Evolutionary conservation across 53 echinoderm and acorn worm genomes (phyloP), one percentile per base, ranked within the genome.

Genomic region (Zoroaster sp.): DNA sequence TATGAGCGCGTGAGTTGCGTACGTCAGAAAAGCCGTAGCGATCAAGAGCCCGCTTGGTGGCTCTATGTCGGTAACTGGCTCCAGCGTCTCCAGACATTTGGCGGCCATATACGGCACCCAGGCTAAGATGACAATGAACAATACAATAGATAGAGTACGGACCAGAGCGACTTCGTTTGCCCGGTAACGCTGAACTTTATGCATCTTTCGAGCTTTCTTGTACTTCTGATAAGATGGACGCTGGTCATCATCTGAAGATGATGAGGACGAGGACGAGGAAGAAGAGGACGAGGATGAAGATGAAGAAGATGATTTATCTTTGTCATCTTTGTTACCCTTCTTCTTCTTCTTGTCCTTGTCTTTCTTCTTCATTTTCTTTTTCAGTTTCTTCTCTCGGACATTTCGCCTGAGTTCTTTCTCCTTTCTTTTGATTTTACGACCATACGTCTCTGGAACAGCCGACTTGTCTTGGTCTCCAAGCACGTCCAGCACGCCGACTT

Each of bases 211-310:
- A 5, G 90, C 67, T 21, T 72, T 53, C 40, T 51, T 79, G 63
- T 90, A 90, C 68, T 83, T 90, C 23, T 72, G 70, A 71, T 90
- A 83, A 42, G 79, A 45, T 14, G 90, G 90, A 32, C 71, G 82
- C 30, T 79, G 49, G 36, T 90, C 90, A n/a, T 90, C 83, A 53
- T 90, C 90, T 40, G 78, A 78, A 0, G 90, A 90, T 0, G 90
- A 90, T 6, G 90, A 88, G 0, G 88, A 77, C 1, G 88, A 88
- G 1, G 88, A 88, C 0, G 88, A 88, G 1, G 88, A 83, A 10
- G 83, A 83, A 0, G 83, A 83, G 7, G 83, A 83, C 1, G 83
- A 78, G 31, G 78, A 88, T 14, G 88, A 88, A 0, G 88, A 88
- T 3, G 75, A 88, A 4, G 88, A 87, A 2, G 87, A 73, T 13